These are phyloP conservation scores for Diorhabda elongata DNA, from an alignment of 1,140 invertebrate genomes.

Conservation along the genomic window DNA sequence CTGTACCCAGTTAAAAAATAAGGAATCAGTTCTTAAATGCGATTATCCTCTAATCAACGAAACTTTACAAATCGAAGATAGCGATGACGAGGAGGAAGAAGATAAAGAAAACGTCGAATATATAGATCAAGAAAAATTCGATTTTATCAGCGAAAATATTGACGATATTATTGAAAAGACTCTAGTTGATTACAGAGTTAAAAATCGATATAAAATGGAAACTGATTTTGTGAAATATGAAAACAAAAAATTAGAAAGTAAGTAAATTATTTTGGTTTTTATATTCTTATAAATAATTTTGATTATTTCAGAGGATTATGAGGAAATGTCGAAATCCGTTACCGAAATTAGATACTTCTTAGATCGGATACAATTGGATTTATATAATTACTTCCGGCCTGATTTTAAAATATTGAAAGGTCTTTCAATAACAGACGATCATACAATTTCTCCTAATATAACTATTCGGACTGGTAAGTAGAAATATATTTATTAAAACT, in stretches of 20 bases:
- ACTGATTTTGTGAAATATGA: constrained; percentile 29
- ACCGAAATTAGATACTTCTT: constrained; percentile 29
- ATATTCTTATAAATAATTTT: not conserved
- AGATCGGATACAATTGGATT: constrained; percentile 37
- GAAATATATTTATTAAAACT: not conserved
- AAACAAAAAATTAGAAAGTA: constrained; percentile 25
- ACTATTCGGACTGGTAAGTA: constrained; percentile 25
- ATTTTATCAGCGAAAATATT: constrained; percentile 50
- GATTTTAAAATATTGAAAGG: constrained; percentile 26
- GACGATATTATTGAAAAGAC: constrained; percentile 47
- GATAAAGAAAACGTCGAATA: constrained; percentile 36
- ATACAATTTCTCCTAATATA: constrained; percentile 22
- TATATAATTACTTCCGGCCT: constrained; percentile 38
- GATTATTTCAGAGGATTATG: constrained; percentile 21
- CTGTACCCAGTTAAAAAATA: constrained; percentile 42
- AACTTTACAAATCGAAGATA: constrained; percentile 55
- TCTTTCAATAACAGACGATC: constrained; percentile 33
- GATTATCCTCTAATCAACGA: constrained; percentile 51
- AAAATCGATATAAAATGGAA: constrained; percentile 46
- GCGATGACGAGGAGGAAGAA: constrained; percentile 51
- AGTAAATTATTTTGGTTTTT: constrained; percentile 8
- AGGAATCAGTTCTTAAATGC: constrained; percentile 48
- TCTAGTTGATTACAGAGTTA: constrained; percentile 49
- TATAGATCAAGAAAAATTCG: constrained; percentile 40
- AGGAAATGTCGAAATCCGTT: constrained; percentile 25